Percentiles rank a stretch among this genome's conserved stretches.
phyloP scores from a whole-genome alignment of 2,888 invertebrate species.

The Melikaiella ostensackeni region DNA sequence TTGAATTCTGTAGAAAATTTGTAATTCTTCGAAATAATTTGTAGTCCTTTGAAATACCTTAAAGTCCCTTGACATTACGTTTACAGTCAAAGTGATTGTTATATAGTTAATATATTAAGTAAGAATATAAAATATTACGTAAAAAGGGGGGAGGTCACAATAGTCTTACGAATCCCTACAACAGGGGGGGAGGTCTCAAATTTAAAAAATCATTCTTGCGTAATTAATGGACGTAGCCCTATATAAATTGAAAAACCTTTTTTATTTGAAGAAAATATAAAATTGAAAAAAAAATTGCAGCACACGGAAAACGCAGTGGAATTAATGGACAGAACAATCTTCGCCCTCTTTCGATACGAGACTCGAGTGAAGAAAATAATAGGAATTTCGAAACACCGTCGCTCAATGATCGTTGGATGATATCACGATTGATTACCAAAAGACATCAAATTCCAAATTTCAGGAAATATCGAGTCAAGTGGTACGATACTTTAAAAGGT shows the following conservation, averaged over 20 bases:
- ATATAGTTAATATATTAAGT: too few species aligned
- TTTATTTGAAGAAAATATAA: not conserved
- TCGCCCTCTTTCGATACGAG: not conserved
- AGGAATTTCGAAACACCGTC: not conserved
- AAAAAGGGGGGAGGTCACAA: too few species aligned
- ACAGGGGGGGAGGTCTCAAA: too few species aligned
- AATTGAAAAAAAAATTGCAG: constrained; percentile 74
- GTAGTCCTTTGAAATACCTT: too few species aligned
- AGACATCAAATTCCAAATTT: not conserved
- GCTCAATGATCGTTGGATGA: not conserved
- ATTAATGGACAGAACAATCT: not conserved
- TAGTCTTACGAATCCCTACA: too few species aligned
- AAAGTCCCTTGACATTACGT: too few species aligned
- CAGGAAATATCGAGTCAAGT: constrained; percentile 29
- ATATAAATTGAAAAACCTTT: not conserved
- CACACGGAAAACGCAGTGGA: constrained; percentile 82
- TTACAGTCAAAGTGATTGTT: too few species aligned
- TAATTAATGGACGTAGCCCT: too few species aligned
- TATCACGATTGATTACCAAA: constrained; percentile 7
- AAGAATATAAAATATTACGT: too few species aligned
- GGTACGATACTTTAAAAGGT: not conserved
- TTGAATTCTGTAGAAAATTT: too few species aligned
- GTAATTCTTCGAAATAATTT: too few species aligned
- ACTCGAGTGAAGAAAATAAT: not conserved
- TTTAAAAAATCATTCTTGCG: too few species aligned